Evolutionary conservation across 2,888 invertebrate species (phyloP).

Genomic region (Branchinecta sandiegonensis): DNA sequence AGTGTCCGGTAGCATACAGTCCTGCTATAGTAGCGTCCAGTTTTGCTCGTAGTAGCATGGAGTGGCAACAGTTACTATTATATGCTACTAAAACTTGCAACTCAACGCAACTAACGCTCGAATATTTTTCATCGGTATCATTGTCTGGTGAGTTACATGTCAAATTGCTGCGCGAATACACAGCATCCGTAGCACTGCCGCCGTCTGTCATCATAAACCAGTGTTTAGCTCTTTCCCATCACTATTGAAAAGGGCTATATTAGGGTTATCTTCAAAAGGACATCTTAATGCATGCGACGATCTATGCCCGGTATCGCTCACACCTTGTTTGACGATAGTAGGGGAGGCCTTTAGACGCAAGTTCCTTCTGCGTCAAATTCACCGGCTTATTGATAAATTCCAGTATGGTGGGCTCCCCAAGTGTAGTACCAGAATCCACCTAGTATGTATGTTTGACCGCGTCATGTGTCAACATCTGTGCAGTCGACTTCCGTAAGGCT

Average conservation of each 20-base stretch:
- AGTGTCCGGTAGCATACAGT: no score
- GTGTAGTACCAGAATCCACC: slow-evolving; percentile 2
- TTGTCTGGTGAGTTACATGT: neutral
- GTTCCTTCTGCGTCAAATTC: neutral
- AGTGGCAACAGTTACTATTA: no score
- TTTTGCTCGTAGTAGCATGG: no score
- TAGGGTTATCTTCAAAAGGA: neutral
- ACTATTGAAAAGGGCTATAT: neutral
- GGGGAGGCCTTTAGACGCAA: neutral
- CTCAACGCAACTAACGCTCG: no score
- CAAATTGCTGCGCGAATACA: neutral
- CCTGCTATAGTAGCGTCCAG: no score
- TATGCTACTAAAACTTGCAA: no score
- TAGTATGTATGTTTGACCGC: neutral
- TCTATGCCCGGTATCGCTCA: neutral
- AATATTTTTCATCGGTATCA: neutral
- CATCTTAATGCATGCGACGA: neutral
- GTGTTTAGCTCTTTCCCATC: neutral
- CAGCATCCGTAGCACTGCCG: slow-evolving; percentile 1
- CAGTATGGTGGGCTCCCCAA: neutral
- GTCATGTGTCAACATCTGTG: neutral
- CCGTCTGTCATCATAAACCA: neutral
- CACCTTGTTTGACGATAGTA: neutral
- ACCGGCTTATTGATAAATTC: neutral
- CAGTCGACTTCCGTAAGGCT: neutral